Evolutionary conservation across 2,888 invertebrate species (phyloP).

Genomic region (Campoplex capitator): DNA sequence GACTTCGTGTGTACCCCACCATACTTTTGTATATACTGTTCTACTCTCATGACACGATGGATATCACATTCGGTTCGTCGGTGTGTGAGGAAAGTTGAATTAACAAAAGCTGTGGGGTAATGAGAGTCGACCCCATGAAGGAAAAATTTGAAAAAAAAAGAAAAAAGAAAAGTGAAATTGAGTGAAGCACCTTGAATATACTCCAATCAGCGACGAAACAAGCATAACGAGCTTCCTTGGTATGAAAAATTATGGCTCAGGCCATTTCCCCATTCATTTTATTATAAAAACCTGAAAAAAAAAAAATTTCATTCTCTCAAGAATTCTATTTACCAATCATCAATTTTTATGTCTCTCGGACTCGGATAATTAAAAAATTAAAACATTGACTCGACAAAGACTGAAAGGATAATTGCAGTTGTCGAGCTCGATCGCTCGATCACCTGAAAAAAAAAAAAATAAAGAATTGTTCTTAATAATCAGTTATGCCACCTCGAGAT

Average conservation of each 20-base stretch:
- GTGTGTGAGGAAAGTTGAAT: constrained; percentile 7
- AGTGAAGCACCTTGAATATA: not conserved
- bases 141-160: not conserved
- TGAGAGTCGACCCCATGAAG: not conserved
- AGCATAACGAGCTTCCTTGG: not conserved
- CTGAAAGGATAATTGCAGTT: not conserved
- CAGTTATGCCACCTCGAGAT: not conserved
- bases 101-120: not conserved
- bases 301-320: not conserved
- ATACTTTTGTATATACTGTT: constrained; percentile 17
- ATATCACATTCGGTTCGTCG: constrained; percentile 10
- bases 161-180: not conserved
- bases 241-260: not conserved
- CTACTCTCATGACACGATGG: constrained; percentile 21
- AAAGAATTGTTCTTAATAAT: not conserved
- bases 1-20: constrained; percentile 49
- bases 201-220: not conserved
- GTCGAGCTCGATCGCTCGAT: not conserved
- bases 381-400: not conserved
- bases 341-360: not conserved
- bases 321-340: not conserved
- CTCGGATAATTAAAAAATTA: not conserved
- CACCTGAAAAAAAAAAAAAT: not conserved
- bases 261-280: not conserved
- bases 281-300: not conserved